Conservation (phyloP, 2,797 vertebrate species). For the Pseudocheirus occidentalis region DNA sequence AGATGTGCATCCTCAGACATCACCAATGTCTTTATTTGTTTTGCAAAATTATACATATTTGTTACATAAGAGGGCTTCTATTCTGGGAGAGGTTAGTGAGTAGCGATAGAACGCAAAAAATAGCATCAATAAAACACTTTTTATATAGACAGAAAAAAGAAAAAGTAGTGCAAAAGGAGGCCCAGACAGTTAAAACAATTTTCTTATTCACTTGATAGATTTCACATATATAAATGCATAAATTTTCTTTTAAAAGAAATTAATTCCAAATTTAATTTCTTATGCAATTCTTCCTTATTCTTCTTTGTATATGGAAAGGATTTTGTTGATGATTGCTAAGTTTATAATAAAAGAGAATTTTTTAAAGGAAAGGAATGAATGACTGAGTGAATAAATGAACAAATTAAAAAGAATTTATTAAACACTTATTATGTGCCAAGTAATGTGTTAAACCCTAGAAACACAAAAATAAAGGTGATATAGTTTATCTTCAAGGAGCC, state of each 20-base stretch:
- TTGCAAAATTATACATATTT: neutral
- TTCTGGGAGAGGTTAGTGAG: neutral
- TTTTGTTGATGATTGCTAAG: neutral
- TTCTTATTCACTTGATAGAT: neutral
- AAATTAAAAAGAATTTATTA: neutral
- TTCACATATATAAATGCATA: neutral
- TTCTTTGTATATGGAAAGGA: neutral
- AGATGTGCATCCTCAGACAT: neutral
- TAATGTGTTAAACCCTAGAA: neutral
- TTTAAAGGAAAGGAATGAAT: neutral
- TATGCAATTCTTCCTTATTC: neutral
- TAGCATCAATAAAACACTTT: neutral
- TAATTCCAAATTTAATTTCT: neutral
- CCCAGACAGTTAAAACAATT: neutral
- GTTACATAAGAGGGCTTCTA: neutral
- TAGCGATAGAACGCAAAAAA: neutral
- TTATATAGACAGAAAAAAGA: neutral
- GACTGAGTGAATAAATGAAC: neutral
- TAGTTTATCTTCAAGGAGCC: neutral
- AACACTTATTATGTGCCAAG: neutral
- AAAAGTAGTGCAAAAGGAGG: neutral
- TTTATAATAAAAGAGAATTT: neutral
- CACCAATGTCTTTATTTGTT: neutral
- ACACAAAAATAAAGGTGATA: neutral
- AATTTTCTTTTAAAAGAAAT: neutral